Evolutionary conservation across 1,140 invertebrate species (phyloP).

Genomic region (Riptortus pedestris): DNA sequence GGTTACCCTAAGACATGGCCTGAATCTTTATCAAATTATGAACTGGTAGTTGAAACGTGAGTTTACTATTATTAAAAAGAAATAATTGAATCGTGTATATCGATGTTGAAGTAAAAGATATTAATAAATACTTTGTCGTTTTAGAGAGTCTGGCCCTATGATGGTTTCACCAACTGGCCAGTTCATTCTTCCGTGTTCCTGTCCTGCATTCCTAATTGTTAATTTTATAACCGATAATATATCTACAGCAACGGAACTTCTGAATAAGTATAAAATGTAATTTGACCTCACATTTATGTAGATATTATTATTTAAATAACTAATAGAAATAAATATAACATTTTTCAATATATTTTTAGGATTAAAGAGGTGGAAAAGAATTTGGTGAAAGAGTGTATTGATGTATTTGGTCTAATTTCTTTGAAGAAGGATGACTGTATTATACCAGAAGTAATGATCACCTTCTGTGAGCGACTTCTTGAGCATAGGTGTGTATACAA

Average conservation of each 20-base stretch:
- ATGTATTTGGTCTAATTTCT: constrained; percentile 52
- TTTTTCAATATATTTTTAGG: constrained; percentile 37
- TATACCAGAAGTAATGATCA: constrained; percentile 77
- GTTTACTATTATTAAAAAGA: constrained; percentile 37
- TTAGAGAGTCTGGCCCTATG: constrained; percentile 74
- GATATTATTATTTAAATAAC: no score
- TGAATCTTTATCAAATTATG: constrained; percentile 53
- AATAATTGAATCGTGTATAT: no score
- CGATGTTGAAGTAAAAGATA: no score
- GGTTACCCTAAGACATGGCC: constrained; percentile 65
- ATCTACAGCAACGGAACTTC: constrained; percentile 54
- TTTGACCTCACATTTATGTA: constrained; percentile 29
- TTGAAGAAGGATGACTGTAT: constrained; percentile 82
- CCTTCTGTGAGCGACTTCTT: constrained; percentile 63
- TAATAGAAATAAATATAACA: neutral
- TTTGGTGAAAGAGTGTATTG: constrained; percentile 52
- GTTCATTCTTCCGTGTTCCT: constrained; percentile 81
- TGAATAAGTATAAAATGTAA: constrained; percentile 65
- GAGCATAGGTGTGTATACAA: constrained; percentile 41
- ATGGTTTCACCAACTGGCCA: constrained; percentile 89
- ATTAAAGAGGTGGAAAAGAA: constrained; percentile 66
- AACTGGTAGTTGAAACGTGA: constrained; percentile 85
- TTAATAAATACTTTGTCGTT: no score
- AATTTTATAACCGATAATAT: constrained; percentile 73
- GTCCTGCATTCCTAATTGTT: constrained; percentile 70